Percentiles rank a stretch among this genome's conserved stretches.
phyloP scores from a whole-genome alignment of 2,888 invertebrate species.

The Eretmocerus hayati region DNA sequence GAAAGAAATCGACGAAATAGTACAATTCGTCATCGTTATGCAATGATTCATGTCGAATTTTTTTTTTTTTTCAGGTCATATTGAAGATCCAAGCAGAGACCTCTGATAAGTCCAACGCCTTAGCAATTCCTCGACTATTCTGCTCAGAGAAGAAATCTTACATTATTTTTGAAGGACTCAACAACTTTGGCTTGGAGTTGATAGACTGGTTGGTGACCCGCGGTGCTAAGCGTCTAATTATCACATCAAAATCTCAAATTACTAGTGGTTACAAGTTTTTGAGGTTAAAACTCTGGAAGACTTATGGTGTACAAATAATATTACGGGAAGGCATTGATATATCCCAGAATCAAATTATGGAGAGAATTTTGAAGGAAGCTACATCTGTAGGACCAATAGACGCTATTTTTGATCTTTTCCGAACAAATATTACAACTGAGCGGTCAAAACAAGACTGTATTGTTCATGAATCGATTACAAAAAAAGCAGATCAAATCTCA shows the following conservation, averaged over 20 bases:
- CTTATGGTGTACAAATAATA: slow-evolving; percentile 15
- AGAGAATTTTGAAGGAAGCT: slow-evolving; percentile 19
- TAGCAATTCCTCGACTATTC: slow-evolving; percentile 46
- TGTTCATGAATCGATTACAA: slow-evolving; percentile 10
- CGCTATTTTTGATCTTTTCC: slow-evolving; percentile 22
- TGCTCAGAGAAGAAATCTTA: slow-evolving; percentile 50
- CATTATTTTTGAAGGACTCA: slow-evolving; percentile 68
- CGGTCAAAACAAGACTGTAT: not conserved
- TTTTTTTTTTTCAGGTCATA: slow-evolving; percentile 19
- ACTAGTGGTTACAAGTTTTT: slow-evolving; percentile 12
- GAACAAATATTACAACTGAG: not conserved
- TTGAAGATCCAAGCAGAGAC: slow-evolving; percentile 28
- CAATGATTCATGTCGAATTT: too few species aligned
- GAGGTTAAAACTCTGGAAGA: slow-evolving; percentile 18
- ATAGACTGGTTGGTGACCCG: slow-evolving; percentile 21
- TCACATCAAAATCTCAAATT: slow-evolving; percentile 13
- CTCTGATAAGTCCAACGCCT: slow-evolving; percentile 5
- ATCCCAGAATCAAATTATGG: slow-evolving; percentile 13
- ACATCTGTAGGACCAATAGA: slow-evolving; percentile 15
- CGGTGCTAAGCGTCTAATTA: slow-evolving; percentile 22
- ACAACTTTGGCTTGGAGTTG: slow-evolving; percentile 46
- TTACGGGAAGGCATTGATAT: slow-evolving; percentile 16
- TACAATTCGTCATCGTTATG: too few species aligned
- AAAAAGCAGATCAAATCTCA: slow-evolving; percentile 18
- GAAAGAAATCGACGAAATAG: too few species aligned